Conservation (phyloP, 2,797 vertebrate genomes). For the Odontamblyopus lacepedii region DNA sequence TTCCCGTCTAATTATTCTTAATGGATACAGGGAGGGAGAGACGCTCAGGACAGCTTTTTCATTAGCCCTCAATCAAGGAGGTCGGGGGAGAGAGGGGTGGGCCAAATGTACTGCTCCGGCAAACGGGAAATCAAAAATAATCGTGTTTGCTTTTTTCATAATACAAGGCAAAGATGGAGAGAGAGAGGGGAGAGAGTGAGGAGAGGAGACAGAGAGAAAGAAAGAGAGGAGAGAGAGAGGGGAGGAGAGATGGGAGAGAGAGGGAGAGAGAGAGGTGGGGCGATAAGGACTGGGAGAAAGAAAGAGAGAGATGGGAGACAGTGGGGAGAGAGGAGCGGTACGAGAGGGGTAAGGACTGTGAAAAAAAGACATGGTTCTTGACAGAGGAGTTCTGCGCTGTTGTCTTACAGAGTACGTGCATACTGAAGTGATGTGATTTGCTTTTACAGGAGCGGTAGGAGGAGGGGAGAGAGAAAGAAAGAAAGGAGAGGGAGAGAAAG, state of each 20-base stretch:
- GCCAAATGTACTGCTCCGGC: constrained; percentile 92
- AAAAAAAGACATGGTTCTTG: constrained; percentile 47
- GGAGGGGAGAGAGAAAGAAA: too few species aligned
- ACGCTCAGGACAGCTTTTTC: constrained; percentile 99
- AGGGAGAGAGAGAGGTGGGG: background rate
- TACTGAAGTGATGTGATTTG: constrained; percentile 66
- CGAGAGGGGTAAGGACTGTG: constrained; percentile 24
- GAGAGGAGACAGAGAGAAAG: background rate
- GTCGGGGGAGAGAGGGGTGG: constrained; percentile 78
- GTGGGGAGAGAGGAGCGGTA: background rate
- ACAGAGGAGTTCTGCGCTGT: constrained; percentile 50
- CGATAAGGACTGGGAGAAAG: background rate
- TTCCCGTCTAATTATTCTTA: constrained; percentile 99
- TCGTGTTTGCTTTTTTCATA: constrained; percentile 86
- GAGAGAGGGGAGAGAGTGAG: background rate
- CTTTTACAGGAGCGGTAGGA: constrained; percentile 51
- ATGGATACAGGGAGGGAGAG: constrained; percentile 99
- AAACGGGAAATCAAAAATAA: constrained; percentile 92
- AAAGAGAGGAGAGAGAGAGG: constrained; percentile 1
- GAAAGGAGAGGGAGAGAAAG: too few species aligned
- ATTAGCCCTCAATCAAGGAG: constrained; percentile 99
- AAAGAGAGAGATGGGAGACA: too few species aligned
- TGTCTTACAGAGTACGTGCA: constrained; percentile 47
- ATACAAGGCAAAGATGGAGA: constrained; percentile 42
- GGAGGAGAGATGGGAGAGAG: background rate